Conservation (phyloP, 1,140 invertebrate genomes). For the Bradynema listronoti region DNA sequence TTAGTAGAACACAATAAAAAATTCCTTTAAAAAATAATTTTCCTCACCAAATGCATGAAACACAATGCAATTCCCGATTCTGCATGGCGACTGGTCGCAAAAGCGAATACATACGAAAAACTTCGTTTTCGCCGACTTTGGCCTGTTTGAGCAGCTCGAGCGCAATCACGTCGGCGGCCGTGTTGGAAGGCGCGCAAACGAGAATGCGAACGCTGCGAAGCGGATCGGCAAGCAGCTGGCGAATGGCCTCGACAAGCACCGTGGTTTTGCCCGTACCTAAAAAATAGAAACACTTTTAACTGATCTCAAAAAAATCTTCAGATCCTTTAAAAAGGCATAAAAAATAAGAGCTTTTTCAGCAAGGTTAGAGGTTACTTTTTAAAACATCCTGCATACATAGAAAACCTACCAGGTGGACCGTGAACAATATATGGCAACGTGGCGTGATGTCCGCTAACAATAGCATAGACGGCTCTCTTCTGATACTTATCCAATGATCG, state of each 20-base stretch:
- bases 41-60: slow-evolving; percentile 13
- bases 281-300: background rate
- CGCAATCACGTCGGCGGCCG: slow-evolving; percentile 24
- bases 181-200: slow-evolving; percentile 26
- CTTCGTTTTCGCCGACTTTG: background rate
- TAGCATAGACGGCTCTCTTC: background rate
- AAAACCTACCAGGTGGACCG: slow-evolving; percentile 14
- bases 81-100: slow-evolving; percentile 6
- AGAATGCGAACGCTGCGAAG: slow-evolving; percentile 8
- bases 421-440: slow-evolving; percentile 13
- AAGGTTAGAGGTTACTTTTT: background rate
- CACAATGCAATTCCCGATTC: slow-evolving; percentile 1
- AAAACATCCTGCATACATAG: background rate
- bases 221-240: slow-evolving; percentile 1
- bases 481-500: background rate
- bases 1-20: background rate
- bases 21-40: background rate
- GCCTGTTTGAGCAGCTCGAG: slow-evolving; percentile 12
- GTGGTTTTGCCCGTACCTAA: slow-evolving; percentile 28
- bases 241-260: slow-evolving; percentile 20
- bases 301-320: background rate
- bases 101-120: slow-evolving; percentile 20
- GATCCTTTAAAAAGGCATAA: background rate
- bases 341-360: background rate
- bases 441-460: slow-evolving; percentile 2